Conservation (phyloP, 1,140 invertebrate species). For the Sogatella furcifera region DNA sequence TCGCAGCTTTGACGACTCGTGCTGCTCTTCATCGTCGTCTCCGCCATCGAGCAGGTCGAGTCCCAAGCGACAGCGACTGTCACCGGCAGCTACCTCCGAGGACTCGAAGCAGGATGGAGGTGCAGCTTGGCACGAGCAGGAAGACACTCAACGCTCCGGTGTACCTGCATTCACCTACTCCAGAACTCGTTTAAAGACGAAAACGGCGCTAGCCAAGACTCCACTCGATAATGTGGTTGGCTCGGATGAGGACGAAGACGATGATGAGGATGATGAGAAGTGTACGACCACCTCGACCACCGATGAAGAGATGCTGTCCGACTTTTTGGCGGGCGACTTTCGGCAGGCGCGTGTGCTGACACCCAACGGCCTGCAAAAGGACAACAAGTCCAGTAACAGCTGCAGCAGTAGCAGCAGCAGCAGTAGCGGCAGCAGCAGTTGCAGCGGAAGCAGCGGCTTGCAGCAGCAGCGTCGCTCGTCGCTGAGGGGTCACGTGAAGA, state of each 20-base stretch:
- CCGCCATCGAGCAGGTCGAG: conserved; percentile 16
- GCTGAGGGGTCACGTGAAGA: conserved; percentile 39
- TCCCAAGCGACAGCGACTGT: too few species aligned
- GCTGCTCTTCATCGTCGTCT: too few species aligned
- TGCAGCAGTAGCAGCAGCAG: not conserved
- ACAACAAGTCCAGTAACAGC: not conserved
- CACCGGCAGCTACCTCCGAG: too few species aligned
- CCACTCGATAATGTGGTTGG: not conserved
- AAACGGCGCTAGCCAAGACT: not conserved
- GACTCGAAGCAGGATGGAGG: too few species aligned
- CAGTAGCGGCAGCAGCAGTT: not conserved
- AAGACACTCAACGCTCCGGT: too few species aligned
- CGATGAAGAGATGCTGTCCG: conserved; percentile 7
- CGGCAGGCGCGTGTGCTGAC: not conserved
- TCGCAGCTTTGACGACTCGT: conserved; percentile 7
- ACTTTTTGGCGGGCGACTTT: conserved; percentile 6
- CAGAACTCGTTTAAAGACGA: not conserved
- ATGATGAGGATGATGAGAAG: not conserved
- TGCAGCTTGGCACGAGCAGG: too few species aligned
- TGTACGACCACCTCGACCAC: not conserved
- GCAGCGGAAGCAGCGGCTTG: not conserved
- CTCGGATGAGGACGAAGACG: too few species aligned
- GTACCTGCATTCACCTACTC: too few species aligned
- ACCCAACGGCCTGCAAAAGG: conserved; percentile 4
- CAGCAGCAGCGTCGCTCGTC: conserved; percentile 31